These are phyloP conservation scores for Meteorus sp. DNA, from an alignment of 1,140 invertebrate genomes.

Conservation along the genomic window DNA sequence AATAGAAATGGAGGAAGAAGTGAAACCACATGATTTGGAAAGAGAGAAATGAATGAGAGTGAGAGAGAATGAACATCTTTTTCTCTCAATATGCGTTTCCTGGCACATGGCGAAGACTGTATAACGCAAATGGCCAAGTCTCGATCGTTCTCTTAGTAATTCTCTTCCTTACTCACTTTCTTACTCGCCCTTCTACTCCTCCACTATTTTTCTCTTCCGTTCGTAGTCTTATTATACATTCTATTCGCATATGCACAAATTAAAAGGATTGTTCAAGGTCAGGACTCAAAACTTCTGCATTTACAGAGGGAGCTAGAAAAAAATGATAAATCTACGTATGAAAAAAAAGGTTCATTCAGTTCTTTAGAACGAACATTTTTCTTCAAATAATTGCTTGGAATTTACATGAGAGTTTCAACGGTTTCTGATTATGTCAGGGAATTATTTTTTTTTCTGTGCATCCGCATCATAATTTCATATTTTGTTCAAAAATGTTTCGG, in stretches of 20 bases:
- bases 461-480: no score
- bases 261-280: not conserved
- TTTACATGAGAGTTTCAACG: no score
- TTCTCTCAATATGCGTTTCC: conserved; percentile 32
- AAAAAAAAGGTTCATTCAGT: not conserved
- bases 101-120: conserved; percentile 30
- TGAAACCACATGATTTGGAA: conserved; percentile 32
- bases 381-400: no score
- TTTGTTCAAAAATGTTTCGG: no score
- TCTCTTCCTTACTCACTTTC: conserved; percentile 14
- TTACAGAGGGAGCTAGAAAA: not conserved
- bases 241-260: not conserved
- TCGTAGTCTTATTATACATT: no score
- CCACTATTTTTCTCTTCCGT: not conserved
- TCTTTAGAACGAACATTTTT: no score
- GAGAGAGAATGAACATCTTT: no score
- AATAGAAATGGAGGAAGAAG: conserved; percentile 32
- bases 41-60: conserved; percentile 6
- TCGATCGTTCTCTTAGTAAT: no score
- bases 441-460: no score
- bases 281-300: not conserved
- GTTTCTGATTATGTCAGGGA: no score
- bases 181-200: conserved; percentile 11
- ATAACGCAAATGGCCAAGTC: no score
- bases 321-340: no score